phyloP scores from a whole-genome alignment of 2,888 invertebrate genomes.

The Sphaerophoria taeniata region DNA sequence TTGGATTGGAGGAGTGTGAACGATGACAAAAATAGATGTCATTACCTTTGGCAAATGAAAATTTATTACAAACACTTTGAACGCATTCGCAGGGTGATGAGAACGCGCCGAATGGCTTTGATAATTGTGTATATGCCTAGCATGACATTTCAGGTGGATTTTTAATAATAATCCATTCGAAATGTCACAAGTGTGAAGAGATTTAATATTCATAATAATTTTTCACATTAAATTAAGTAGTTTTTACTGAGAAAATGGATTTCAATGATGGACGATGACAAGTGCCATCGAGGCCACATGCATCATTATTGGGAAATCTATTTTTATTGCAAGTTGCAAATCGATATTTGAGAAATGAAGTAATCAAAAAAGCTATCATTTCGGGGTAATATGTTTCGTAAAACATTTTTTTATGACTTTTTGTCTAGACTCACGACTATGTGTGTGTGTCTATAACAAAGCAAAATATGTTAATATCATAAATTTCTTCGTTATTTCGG shows the following conservation, averaged over 20 bases:
- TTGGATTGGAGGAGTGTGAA: slow-evolving; percentile 36
- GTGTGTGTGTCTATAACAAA: neutral
- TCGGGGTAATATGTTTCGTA: too few relatives aligned
- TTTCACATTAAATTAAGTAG: slow-evolving; percentile 46
- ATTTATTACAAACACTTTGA: slow-evolving; percentile 52
- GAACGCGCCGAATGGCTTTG: neutral
- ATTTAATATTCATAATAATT: slow-evolving; percentile 41
- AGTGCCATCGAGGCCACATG: slow-evolving; percentile 2
- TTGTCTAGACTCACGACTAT: neutral
- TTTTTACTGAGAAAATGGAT: slow-evolving; percentile 25
- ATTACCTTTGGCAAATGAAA: slow-evolving; percentile 67
- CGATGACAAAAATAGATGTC: slow-evolving; percentile 63
- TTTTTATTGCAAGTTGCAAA: neutral
- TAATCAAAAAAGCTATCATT: too few relatives aligned
- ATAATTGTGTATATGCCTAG: slow-evolving; percentile 18
- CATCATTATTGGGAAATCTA: neutral
- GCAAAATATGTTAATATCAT: neutral
- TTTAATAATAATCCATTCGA: slow-evolving; percentile 43
- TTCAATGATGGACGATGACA: slow-evolving; percentile 28
- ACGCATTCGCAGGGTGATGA: slow-evolving; percentile 27
- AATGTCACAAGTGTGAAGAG: slow-evolving; percentile 53
- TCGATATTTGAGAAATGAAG: slow-evolving; percentile 6
- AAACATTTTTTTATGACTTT: too few relatives aligned
- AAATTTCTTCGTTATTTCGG: neutral
- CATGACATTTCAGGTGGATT: slow-evolving; percentile 45